Conservation (phyloP, 2,113 vertebrate genomes). For the Colistium nudipinnis region DNA sequence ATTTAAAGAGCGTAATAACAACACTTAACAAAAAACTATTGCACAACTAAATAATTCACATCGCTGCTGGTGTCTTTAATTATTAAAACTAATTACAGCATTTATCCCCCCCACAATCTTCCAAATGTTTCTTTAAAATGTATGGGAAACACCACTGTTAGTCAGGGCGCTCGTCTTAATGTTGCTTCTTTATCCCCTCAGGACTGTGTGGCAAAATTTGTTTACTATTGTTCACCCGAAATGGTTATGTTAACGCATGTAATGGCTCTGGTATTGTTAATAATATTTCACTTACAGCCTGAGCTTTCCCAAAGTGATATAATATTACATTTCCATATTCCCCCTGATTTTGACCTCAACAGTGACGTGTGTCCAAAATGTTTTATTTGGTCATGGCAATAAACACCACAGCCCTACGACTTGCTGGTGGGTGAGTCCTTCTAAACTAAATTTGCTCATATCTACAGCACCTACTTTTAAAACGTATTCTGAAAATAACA, state of each 20-base stretch:
- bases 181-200: neutral
- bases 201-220: neutral
- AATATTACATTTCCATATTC: neutral
- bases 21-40: conserved; percentile 27
- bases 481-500: too few species aligned
- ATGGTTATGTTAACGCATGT: neutral
- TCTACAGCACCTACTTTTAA: too few species aligned
- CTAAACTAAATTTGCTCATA: too few species aligned
- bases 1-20: conserved; percentile 26
- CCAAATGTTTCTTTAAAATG: conserved; percentile 7
- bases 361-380: too few species aligned
- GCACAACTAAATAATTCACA: conserved; percentile 41
- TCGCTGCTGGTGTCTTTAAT: conserved; percentile 40
- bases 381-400: too few species aligned
- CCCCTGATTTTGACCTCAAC: neutral
- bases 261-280: neutral
- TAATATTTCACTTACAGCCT: neutral
- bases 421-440: too few species aligned
- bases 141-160: too few species aligned
- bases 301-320: too few species aligned
- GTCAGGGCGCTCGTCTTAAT: too few species aligned
- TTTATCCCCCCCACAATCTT: conserved; percentile 13
- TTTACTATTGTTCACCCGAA: neutral
- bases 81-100: conserved; percentile 41
- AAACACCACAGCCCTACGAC: too few species aligned